Evolutionary conservation across 2,113 vertebrate species (phyloP).

Genomic region (Chloropsis hardwickii): DNA sequence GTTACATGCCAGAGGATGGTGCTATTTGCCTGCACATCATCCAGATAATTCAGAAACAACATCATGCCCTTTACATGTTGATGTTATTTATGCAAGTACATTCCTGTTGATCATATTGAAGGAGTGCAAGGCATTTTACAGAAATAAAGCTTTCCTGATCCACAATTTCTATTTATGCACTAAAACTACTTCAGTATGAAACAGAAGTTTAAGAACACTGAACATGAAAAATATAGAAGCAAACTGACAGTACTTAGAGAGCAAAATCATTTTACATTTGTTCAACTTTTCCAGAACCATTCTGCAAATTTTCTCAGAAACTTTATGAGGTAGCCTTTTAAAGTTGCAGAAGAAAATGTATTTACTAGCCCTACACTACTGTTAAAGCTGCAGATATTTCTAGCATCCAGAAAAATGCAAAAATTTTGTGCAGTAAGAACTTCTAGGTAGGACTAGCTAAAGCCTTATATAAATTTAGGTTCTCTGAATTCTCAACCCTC

Average conservation of each 20-base stretch:
- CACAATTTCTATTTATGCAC: neutral
- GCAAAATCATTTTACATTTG: neutral
- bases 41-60: neutral
- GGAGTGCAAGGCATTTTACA: neutral
- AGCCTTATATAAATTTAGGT: neutral
- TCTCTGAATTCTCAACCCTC: neutral
- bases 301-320: neutral
- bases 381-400: neutral
- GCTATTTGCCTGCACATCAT: slow-evolving; percentile 22
- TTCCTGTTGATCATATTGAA: neutral
- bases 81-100: accelerated
- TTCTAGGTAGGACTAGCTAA: neutral
- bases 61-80: neutral
- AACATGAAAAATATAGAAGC: neutral
- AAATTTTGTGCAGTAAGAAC: neutral
- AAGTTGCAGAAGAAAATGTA: neutral
- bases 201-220: neutral
- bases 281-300: neutral
- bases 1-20: slow-evolving; percentile 56
- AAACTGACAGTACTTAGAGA: neutral
- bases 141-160: neutral
- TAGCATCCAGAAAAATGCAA: neutral
- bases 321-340: neutral
- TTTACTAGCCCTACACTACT: neutral
- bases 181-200: neutral